Percentiles rank a stretch among this genome's conserved stretches.
Conservation (phyloP, 2,113 vertebrate species). For the Campylomormyrus tamandua region DNA sequence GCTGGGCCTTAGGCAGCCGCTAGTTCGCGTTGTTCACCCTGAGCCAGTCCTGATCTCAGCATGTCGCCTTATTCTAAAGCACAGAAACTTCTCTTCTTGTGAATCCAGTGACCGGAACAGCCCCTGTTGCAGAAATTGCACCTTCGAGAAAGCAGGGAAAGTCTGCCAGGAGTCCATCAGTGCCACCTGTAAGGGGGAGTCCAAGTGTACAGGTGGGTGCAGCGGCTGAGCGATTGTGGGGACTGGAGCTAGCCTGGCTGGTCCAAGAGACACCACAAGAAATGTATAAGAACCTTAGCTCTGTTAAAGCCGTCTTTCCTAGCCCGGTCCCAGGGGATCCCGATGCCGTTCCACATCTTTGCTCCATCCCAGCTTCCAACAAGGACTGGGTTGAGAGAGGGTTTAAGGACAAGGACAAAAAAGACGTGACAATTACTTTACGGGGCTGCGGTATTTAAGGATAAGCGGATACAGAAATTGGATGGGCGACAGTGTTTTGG, state of each 20-base stretch:
- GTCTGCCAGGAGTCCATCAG: slow-evolving; percentile 90
- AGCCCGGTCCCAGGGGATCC: not conserved
- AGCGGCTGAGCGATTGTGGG: not conserved
- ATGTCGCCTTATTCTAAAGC: not conserved
- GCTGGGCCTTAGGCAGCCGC: not conserved
- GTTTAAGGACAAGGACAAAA: not conserved
- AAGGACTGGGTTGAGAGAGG: not conserved
- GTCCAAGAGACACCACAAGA: not conserved
- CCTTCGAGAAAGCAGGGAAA: slow-evolving; percentile 69
- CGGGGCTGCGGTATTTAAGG: not conserved
- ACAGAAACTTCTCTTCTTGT: not conserved
- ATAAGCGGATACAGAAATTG: not conserved
- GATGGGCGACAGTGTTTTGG: not conserved
- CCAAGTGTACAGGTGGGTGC: slow-evolving; percentile 79
- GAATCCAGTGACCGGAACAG: slow-evolving; percentile 85
- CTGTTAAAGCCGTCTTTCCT: not conserved
- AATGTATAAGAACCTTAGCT: not conserved
- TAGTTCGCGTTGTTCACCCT: not conserved
- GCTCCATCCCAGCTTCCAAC: not conserved
- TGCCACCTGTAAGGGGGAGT: slow-evolving; percentile 87
- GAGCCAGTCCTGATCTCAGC: not conserved
- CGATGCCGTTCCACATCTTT: not conserved
- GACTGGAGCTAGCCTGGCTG: not conserved
- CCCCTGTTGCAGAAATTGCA: slow-evolving; percentile 83
- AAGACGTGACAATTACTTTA: not conserved